phyloP scores from a whole-genome alignment of 2,113 vertebrate genomes.

The Acanthochromis polyacanthus region DNA sequence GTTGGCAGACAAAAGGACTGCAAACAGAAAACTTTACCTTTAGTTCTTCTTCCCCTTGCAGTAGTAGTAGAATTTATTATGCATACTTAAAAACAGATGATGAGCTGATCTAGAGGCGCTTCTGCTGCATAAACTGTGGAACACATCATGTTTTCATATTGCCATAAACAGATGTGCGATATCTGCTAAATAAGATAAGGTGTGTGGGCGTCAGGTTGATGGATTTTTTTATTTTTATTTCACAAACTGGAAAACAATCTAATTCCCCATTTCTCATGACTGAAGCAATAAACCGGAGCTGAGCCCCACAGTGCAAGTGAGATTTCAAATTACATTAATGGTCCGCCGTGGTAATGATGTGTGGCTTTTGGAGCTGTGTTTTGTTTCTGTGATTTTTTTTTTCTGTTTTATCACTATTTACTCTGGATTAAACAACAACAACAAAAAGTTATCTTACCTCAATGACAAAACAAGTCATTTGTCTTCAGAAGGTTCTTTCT shows the following conservation, averaged over 20 bases:
- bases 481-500: background rate
- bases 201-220: constrained; percentile 12
- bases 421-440: background rate
- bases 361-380: background rate
- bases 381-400: constrained; percentile 15
- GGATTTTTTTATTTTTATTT: background rate
- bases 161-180: constrained; percentile 17
- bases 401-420: constrained; percentile 7
- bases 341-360: constrained; percentile 26
- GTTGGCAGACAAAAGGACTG: background rate
- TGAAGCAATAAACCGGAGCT: constrained; percentile 20
- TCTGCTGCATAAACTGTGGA: background rate
- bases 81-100: background rate
- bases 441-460: background rate
- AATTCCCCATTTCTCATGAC: background rate
- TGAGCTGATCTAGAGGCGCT: background rate
- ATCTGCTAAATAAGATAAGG: constrained; percentile 18
- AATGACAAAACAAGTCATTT: background rate
- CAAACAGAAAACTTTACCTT: no score
- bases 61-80: no score
- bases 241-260: constrained; percentile 15
- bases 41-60: no score
- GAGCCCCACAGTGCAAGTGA: constrained; percentile 1
- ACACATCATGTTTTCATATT: background rate
- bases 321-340: constrained; percentile 18